Evolutionary conservation across 2,888 invertebrate species (phyloP), one percentile per base, ranked within the genome.

Genomic region (Danaus chrysippus): DNA sequence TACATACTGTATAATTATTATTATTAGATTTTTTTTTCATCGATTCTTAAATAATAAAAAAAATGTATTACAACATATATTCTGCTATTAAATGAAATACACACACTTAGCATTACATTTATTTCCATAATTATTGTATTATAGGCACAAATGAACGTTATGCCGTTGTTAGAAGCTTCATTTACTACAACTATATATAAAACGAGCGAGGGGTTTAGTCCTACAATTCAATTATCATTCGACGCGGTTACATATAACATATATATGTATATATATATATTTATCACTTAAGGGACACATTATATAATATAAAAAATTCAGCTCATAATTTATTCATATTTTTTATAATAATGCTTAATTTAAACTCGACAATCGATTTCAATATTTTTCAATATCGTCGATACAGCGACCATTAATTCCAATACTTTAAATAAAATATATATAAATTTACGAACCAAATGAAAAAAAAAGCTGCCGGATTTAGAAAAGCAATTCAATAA

Each of bases 71-170:
- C 77, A 79, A 80, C 76, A 72, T 68, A 69, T 71, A 63, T 79
- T 82, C 78, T 71, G 73, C 82, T 86, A 83, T 76, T 71, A 73
- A 78, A 75, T 72, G 70, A 74, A 73, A 72, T 68, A 63, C 82
- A 80, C 81, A 81, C 76, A 74, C 73, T 66, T 64, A 67, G 75
- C 70, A 73, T 69, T 71, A 76, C 68, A 72, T 72, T 72, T 71
- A 67, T 65, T 65, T 70, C 64, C 72, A 71, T 73, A 71, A 72
- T 81, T 81, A 81, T 80, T 78, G 76, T 82, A 80, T 78, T 78
- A 82, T 83, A 87, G 88, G 88, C 88, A 88, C 88, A 82, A 83
- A 85, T 84, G 83, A 86, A 87, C 83, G 80, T 75, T 81, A 78
- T 78, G 84, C 83, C 84, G 82, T 81, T 49, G 17, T 49, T 49